Conservation (phyloP, 2,888 invertebrate species). For the Meteorus cinctellus region DNA sequence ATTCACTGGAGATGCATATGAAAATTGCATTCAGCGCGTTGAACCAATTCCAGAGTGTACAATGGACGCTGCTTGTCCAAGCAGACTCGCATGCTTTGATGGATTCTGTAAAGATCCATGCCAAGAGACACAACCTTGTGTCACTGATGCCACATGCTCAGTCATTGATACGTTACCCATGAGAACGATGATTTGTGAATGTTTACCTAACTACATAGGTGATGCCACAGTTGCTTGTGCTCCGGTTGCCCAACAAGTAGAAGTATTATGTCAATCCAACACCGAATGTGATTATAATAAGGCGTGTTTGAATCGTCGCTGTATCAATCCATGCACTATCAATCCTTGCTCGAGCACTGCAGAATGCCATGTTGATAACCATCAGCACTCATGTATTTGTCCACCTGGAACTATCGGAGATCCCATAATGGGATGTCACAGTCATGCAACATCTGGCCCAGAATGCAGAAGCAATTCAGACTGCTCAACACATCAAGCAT, state of each 20-base stretch:
- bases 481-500: conserved; percentile 85
- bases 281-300: conserved; percentile 83
- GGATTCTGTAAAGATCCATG: conserved; percentile 89
- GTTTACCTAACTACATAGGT: conserved; percentile 86
- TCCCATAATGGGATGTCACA: conserved; percentile 86
- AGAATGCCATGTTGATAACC: conserved; percentile 84
- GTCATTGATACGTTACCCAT: conserved; percentile 90
- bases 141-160: conserved; percentile 85
- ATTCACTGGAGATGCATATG: conserved; percentile 85
- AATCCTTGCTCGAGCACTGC: conserved; percentile 87
- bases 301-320: conserved; percentile 82
- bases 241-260: conserved; percentile 71
- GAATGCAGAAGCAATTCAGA: conserved; percentile 85
- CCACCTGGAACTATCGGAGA: conserved; percentile 84
- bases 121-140: conserved; percentile 84
- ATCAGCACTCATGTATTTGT: conserved; percentile 86
- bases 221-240: conserved; percentile 90
- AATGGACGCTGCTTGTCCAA: conserved; percentile 89
- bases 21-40: conserved; percentile 78
- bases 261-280: conserved; percentile 81
- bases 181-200: conserved; percentile 91
- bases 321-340: conserved; percentile 84
- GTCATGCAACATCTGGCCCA: conserved; percentile 74
- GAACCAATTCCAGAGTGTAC: conserved; percentile 80
- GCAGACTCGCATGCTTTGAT: conserved; percentile 87